Evolutionary conservation across 2,113 vertebrate genomes (phyloP).

Genomic region (Fulica atra): DNA sequence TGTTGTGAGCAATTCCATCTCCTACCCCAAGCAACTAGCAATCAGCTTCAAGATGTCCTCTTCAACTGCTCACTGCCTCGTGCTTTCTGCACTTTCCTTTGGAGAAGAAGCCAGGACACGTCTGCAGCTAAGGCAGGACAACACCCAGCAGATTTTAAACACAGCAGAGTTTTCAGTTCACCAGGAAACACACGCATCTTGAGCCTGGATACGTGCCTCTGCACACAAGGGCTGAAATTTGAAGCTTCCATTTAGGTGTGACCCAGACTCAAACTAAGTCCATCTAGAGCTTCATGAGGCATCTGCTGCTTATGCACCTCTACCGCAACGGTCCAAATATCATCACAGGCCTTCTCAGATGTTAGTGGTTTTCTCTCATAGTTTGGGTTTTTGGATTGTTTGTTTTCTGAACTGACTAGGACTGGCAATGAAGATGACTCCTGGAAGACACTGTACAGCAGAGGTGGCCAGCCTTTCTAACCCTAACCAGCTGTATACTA

Average conservation of each 20-base stretch:
- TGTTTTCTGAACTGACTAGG: constrained; percentile 21
- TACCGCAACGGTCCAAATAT: background rate
- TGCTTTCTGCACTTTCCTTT: background rate
- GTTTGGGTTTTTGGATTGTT: background rate
- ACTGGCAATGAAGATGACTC: constrained; percentile 44
- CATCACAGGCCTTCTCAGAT: background rate
- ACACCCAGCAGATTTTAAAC: background rate
- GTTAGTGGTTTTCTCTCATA: background rate
- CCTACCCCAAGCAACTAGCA: background rate
- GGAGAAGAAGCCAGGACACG: background rate
- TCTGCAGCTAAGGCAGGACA: background rate
- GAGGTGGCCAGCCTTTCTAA: constrained; percentile 10
- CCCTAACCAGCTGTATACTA: constrained; percentile 4
- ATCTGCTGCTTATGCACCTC: background rate
- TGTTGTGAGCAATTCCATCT: background rate
- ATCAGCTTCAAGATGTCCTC: background rate
- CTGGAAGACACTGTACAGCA: constrained; percentile 23
- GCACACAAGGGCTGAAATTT: background rate
- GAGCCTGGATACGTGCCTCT: background rate
- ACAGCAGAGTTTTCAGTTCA: background rate
- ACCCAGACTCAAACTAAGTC: background rate
- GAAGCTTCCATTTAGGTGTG: background rate
- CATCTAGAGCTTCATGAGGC: background rate
- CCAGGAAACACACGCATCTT: background rate
- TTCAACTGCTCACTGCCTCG: background rate